These are phyloP conservation scores for Gorsachius goisagi DNA, from an alignment of 2,113 vertebrate species.

Conservation along the genomic window DNA sequence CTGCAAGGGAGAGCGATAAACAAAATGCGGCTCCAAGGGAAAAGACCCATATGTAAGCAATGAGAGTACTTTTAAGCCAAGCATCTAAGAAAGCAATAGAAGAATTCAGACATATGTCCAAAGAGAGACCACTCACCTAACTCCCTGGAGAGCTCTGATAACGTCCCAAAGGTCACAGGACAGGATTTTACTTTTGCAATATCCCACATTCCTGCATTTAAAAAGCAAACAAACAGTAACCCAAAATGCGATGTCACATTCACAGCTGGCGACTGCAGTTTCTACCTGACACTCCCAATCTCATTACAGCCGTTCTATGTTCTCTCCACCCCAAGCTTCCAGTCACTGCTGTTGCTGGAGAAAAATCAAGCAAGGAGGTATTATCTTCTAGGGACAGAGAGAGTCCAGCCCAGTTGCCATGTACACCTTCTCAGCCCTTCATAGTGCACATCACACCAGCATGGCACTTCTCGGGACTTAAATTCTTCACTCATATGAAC, in stretches of 20 bases:
- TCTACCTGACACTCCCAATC: background rate
- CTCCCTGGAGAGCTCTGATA: slow-evolving; percentile 43
- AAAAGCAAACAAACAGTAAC: slow-evolving; percentile 6
- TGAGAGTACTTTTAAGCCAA: background rate
- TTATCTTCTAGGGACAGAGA: background rate
- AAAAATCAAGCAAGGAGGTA: background rate
- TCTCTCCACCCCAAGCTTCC: background rate
- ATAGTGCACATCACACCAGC: background rate
- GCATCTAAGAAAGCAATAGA: background rate
- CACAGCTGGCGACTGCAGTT: background rate
- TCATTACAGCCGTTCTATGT: background rate
- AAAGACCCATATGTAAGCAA: background rate
- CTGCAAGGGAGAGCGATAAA: background rate
- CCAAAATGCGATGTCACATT: background rate
- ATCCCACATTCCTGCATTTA: slow-evolving; percentile 64
- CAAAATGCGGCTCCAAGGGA: background rate
- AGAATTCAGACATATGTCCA: background rate
- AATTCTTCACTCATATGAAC: background rate
- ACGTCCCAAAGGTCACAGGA: slow-evolving; percentile 60
- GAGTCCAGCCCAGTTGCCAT: background rate
- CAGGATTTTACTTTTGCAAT: slow-evolving; percentile 50
- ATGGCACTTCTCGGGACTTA: background rate
- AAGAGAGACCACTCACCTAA: slow-evolving; percentile 30
- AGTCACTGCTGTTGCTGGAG: background rate
- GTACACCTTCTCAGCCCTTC: background rate